Base-by-base conservation (phyloP, 2,888 invertebrate species). In the Griposia aprilina region DNA sequence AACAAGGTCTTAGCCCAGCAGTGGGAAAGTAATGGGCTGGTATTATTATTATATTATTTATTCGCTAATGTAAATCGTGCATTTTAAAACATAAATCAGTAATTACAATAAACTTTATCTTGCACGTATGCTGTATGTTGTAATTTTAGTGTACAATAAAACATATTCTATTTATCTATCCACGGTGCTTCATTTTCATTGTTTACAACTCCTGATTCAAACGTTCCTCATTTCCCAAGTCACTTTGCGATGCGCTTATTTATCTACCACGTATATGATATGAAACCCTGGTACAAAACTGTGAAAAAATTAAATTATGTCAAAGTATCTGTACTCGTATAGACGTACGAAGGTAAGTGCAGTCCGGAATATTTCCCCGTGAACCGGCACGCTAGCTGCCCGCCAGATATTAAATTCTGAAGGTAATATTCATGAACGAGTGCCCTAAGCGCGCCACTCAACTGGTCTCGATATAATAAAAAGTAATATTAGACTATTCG, bases 391-490 rank as follows among this genome's bases (percentile, higher is more conserved):
- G 85, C 62, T 66, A 45, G 70, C 73, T 74, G 45, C 81, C 67
- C 73, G 68, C 36, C 78, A 78, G 80, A 84, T 88, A 89, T 89
- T 89, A 88, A 89, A 89, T 88, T 86, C 86, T 85, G 67, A 30
- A 83, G 75, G 80, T 85, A 84, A 86, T 87, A 86, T 88, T 87
- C 81, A 87, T 84, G 68, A 89, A 81, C 82, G 80, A 83, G 82
- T 86, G 71, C 65, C 66, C 78, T 81, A 79, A 85, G 80, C 63
- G 71, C 68, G 63, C 74, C 71, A 74, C 76, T 80, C 59, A 26
- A 71, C 77, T 74, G 73, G 69, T 83, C 71, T 72, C 78, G 67
- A 83, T 78, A 74, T 78, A 76, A 78, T 85, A 73, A 70, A 62
- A 67, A 66, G 48, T 75, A 57, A 74, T 74, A 76, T 36, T 36